These are phyloP conservation scores for Anisognathus igniventris DNA, from an alignment of 2,797 vertebrate species.

Conservation along the genomic window DNA sequence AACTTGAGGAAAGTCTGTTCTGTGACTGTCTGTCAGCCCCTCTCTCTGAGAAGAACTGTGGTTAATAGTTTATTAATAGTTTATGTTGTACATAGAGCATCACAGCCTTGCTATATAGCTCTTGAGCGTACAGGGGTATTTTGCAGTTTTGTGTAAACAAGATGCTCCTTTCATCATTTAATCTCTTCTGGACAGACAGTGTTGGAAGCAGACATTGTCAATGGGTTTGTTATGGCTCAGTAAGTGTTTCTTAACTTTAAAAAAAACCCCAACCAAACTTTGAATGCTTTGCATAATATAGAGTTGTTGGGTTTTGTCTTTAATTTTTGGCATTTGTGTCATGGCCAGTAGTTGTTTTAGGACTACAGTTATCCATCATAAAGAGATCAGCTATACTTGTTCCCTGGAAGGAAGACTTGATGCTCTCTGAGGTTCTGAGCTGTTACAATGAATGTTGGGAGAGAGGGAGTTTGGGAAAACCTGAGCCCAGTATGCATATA, in stretches of 20 bases:
- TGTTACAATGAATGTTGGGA: background rate
- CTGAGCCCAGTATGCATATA: background rate
- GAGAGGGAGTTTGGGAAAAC: background rate
- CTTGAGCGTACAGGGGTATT: background rate
- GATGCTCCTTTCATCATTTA: background rate
- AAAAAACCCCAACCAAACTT: background rate
- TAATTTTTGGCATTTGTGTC: constrained; percentile 5
- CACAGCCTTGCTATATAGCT: constrained; percentile 2
- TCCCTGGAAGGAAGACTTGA: background rate
- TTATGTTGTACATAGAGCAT: constrained; percentile 35
- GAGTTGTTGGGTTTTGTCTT: constrained; percentile 9
- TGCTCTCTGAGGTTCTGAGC: background rate
- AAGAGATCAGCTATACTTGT: background rate
- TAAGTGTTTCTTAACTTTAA: background rate
- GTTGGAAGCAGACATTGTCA: background rate
- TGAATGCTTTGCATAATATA: background rate
- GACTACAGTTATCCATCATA: background rate
- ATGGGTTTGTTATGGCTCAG: background rate
- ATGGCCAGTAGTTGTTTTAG: background rate
- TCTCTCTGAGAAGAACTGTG: background rate
- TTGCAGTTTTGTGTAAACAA: background rate
- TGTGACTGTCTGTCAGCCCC: constrained; percentile 59
- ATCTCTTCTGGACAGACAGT: background rate
- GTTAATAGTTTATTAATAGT: constrained; percentile 73
- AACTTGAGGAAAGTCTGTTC: constrained; percentile 57